Evolutionary conservation across 2,797 vertebrate species (phyloP), one percentile per base, ranked within the genome.

Genomic region (Galaxias olidus): DNA sequence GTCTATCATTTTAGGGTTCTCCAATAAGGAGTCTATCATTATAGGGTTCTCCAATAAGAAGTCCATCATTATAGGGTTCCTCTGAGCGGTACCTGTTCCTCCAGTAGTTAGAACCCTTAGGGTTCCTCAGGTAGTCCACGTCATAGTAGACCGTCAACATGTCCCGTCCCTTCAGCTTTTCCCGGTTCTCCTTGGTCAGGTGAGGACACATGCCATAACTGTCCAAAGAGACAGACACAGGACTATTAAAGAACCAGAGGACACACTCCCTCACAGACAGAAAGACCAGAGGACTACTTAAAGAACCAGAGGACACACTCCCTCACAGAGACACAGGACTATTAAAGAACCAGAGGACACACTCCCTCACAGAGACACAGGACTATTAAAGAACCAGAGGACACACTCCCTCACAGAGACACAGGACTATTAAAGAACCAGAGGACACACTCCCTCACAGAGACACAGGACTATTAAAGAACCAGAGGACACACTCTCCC

Each of bases 141-240:
- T 92, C 87, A 5, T 90, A 93, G 63, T 78, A 92, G 0, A 85
- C 90, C 0, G 87, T 90, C 72, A 93, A 71, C 63, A 93, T 77
- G 82, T 93, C 91, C 10, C 83, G 83, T 19, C 84, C 86, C 58
- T 86, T 81, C 43, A 93, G 74, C 1, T 79, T 81, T 1, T 92
- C 90, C 56, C 73, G 84, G 75, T 87, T 93, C 69, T 92, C 92
- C 69, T 65, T 3, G 0, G 89, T 92, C 78, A 93, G 60, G 71
- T 92, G 91, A 64, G 91, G 92, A 75, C 91, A 93, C 41, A 92
- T 53, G 10, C 91, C 92, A 12, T 81, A 83, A 1, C 91, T 93
- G 60, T 47, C 20, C 14, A 41, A 11, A 72, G 52, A 67, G 14
- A 59, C 18, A 69, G 4, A 59, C 61, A 18, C 61, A 18, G 9